Percentiles rank a stretch among this genome's conserved stretches.
Evolutionary conservation across 2,888 invertebrate genomes (phyloP).

Genomic region (Hypselothyrea guttata): DNA sequence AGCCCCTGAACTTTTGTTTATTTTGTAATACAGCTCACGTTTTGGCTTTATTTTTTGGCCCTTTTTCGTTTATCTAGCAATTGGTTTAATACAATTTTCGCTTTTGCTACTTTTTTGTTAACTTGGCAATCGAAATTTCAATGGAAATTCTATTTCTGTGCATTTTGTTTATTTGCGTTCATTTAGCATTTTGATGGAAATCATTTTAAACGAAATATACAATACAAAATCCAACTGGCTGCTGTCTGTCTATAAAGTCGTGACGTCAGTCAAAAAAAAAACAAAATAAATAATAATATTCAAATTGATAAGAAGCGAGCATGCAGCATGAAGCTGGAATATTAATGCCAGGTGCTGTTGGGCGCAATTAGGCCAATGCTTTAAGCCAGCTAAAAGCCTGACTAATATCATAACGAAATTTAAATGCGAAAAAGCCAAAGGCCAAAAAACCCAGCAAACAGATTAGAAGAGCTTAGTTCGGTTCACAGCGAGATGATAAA

Average conservation of each 20-base stretch:
- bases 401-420: conserved; percentile 50
- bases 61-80: conserved; percentile 47
- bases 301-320: conserved; percentile 34
- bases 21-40: conserved; percentile 60
- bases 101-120: conserved; percentile 3
- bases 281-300: too few species aligned
- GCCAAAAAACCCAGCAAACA: conserved; percentile 49
- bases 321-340: conserved; percentile 14
- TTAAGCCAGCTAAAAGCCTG: conserved; percentile 37
- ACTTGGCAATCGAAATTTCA: conserved; percentile 52
- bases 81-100: conserved; percentile 40
- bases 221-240: conserved; percentile 47
- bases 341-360: conserved; percentile 15
- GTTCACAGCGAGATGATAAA: conserved; percentile 13
- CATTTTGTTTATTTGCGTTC: conserved; percentile 63
- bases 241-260: conserved; percentile 35
- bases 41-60: conserved; percentile 10
- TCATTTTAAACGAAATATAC: conserved; percentile 49
- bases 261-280: conserved; percentile 53
- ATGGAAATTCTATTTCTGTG: conserved; percentile 59
- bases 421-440: conserved; percentile 24
- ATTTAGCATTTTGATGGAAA: conserved; percentile 66
- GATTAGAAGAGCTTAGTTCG: conserved; percentile 69
- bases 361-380: conserved; percentile 47
- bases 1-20: conserved; percentile 22